Evolutionary conservation across 2,797 vertebrate genomes (phyloP), one percentile per base, ranked within the genome.

Genomic region (Coilia nasus): DNA sequence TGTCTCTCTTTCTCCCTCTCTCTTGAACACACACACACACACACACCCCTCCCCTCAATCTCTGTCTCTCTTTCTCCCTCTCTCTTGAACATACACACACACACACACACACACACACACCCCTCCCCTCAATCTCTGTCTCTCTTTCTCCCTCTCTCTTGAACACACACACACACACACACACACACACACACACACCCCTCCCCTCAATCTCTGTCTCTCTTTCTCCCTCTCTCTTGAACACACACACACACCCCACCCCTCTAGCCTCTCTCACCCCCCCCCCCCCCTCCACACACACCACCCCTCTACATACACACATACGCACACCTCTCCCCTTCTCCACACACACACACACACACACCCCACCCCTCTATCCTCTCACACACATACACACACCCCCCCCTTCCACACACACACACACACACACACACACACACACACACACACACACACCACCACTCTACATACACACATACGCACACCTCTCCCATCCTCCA

Each of bases 381-480:
- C 23, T 12, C 64, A 71, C 14, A 14, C 62, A 31, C 67, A 75
- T 25, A 75, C 14, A 75, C 28, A 75, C 14, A 75, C 28, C 15
- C 67, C 11, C 25, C 23, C 23, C 6, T 1, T 6, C 15, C 56
- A 62, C 59, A 62, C 60, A 23, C 60, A 64, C n/a, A 25, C 60
- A 64, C 60, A 64, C 60, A 64, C n/a, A 11, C n/a, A 23, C n/a
- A 23, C 60, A 25, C 60, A 64, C 31, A 44, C 71, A 78, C 71
- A 78, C 71, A 44, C 71, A 41, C 31, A 78, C 17, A 78, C 31
- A 21, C 71, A 78, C 31, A 21, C 71, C 59, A 67, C 62, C 62
- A 28, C 50, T 10, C 50, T 10, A 75, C 28, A 75, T 15, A 59
- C 57, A 59, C 57, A 59, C 17, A 59, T 17, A 59, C 14, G 21